Base-by-base conservation (phyloP, 1,140 invertebrate genomes). In the Lysiphlebus fabarum region DNA sequence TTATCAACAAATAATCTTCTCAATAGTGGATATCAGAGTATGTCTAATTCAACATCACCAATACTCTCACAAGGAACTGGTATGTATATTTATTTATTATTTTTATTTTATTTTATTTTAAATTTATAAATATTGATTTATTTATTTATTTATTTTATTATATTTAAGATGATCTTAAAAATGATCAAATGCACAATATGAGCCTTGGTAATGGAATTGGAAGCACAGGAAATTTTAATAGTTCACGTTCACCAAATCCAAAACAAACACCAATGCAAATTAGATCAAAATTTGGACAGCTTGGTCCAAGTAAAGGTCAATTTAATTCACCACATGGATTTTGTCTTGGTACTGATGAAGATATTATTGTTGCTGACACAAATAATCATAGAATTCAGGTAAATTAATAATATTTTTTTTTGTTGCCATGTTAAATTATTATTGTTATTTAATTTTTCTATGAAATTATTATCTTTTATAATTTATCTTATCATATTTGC, bases 271-370 rank as follows among this genome's bases (percentile, higher is more conserved):
- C 89, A 4, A 92, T 93, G 90, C 89, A 92, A 72, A 91, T 89
- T 69, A 86, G 93, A 48, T 91, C 88, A 75, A 97, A 96, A 80
- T 98, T 97, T 83, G 94, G 95, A 42, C 90, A 93, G 63, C 80
- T 97, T 49, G 95, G 95, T 41, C 88, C 91, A 48, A 87, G 88
- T 36, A 93, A 93, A 73, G 90, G 91, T 8, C 94, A 97, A 76
- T 96, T 98, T 66, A 96, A 95, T 78, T 96, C 95, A 10, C 95
- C 95, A 1, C 95, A 97, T 80, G 95, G 95, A 50, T 98, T 98
- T 80, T 98, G 95, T 75, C 82, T 98, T 41, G 95, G 95, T 33
- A 82, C 88, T 45, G 92, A 96, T 70, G 93, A 98, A 80, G 94
- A 96, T 70, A 93, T 95, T 67, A 92, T 97, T 67, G 92, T 95